Evolutionary conservation across 1,140 invertebrate genomes (phyloP).

Genomic region (Neodiprion virginianus): DNA sequence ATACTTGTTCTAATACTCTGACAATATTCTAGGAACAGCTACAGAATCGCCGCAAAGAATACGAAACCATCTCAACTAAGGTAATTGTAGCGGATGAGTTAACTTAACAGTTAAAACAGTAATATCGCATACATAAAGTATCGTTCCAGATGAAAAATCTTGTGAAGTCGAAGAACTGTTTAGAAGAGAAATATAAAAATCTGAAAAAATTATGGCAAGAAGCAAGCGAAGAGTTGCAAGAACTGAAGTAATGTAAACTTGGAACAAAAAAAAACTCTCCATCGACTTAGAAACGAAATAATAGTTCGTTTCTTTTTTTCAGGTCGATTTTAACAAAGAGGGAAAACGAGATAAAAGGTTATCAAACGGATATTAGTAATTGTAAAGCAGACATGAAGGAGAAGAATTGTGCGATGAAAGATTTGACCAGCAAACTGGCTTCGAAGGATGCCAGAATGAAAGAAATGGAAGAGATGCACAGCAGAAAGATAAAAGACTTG

Average conservation of each 20-base stretch:
- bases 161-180: conserved; percentile 31
- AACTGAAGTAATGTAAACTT: conserved; percentile 34
- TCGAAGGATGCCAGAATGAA: background rate
- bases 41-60: conserved; percentile 32
- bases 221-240: conserved; percentile 36
- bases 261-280: background rate
- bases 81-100: conserved; percentile 31
- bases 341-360: background rate
- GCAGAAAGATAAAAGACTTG: background rate
- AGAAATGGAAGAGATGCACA: background rate
- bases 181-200: conserved; percentile 34
- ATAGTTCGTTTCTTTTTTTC: background rate
- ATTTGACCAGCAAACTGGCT: background rate
- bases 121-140: conserved; percentile 18
- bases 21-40: conserved; percentile 44
- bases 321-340: background rate
- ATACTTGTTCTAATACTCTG: conserved; percentile 14
- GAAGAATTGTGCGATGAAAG: background rate
- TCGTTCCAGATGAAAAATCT: conserved; percentile 37
- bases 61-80: conserved; percentile 36
- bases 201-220: conserved; percentile 36
- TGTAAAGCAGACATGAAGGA: background rate
- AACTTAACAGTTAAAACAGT: conserved; percentile 14
- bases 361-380: conserved; percentile 5
- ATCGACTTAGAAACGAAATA: background rate